These are phyloP conservation scores for Heliothis peltigera DNA, from an alignment of 2,888 invertebrate genomes.

Conservation along the genomic window DNA sequence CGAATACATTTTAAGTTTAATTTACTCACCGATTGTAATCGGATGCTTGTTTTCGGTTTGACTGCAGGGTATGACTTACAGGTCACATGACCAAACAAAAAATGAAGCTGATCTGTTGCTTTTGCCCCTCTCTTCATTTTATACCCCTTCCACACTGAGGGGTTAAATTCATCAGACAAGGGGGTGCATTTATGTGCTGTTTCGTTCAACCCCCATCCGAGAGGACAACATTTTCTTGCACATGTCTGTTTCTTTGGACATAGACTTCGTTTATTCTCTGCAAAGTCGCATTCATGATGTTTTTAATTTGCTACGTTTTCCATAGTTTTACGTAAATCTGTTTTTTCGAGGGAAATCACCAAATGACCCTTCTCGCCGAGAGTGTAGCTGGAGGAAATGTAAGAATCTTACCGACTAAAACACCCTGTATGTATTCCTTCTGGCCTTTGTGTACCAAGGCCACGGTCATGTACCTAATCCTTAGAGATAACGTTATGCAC, in stretches of 20 bases:
- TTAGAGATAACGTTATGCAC: too few relatives aligned
- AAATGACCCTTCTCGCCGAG: too few relatives aligned
- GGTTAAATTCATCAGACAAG: background rate
- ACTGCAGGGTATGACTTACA: background rate
- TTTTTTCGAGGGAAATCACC: too few relatives aligned
- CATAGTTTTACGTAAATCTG: too few relatives aligned
- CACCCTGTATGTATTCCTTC: too few relatives aligned
- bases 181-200: background rate
- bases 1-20: background rate
- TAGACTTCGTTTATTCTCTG: background rate
- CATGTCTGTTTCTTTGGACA: conserved; percentile 52
- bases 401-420: too few relatives aligned
- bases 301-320: too few relatives aligned
- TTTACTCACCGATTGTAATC: conserved; percentile 3
- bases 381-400: too few relatives aligned
- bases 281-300: background rate
- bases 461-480: too few relatives aligned
- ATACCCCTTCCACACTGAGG: background rate
- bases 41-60: background rate
- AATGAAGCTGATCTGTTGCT: background rate
- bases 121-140: background rate
- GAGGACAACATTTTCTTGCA: conserved; percentile 75
- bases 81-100: background rate
- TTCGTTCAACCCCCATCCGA: background rate
- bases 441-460: too few relatives aligned